Evolutionary conservation across 1,140 invertebrate genomes (phyloP).

Genomic region (Lamellibrachia luymesi): DNA sequence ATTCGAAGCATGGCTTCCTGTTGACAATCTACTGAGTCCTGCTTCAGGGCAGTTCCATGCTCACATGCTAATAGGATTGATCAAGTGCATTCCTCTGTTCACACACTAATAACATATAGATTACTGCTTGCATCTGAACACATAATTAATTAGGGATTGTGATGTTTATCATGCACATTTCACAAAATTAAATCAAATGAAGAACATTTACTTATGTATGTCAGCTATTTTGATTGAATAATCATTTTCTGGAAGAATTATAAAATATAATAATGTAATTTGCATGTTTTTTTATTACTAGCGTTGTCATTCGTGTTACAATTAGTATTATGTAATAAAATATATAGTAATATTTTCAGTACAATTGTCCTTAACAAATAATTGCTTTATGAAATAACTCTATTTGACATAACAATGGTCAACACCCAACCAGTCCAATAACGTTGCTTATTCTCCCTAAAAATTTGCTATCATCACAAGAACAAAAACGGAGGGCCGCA

Average conservation of each 20-base stretch:
- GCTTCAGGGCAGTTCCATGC: background rate
- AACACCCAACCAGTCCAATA: background rate
- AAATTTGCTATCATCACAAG: background rate
- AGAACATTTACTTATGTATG: no score
- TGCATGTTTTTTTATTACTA: background rate
- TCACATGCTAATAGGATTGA: background rate
- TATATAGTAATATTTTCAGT: background rate
- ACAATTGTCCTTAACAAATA: background rate
- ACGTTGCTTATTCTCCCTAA: background rate
- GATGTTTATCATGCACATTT: conserved; percentile 1
- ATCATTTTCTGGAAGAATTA: no score
- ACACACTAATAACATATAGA: background rate
- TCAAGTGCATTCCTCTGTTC: background rate
- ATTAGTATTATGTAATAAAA: background rate
- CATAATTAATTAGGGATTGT: background rate
- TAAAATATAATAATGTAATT: background rate
- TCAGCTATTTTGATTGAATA: background rate
- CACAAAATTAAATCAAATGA: background rate
- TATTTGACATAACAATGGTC: background rate
- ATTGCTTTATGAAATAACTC: background rate
- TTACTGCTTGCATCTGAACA: background rate
- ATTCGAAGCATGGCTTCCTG: background rate
- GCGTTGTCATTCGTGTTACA: background rate
- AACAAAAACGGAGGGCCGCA: background rate
- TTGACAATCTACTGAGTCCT: background rate